Conservation (phyloP, 1,140 invertebrate genomes). For the Zaprionus vittiger region DNA sequence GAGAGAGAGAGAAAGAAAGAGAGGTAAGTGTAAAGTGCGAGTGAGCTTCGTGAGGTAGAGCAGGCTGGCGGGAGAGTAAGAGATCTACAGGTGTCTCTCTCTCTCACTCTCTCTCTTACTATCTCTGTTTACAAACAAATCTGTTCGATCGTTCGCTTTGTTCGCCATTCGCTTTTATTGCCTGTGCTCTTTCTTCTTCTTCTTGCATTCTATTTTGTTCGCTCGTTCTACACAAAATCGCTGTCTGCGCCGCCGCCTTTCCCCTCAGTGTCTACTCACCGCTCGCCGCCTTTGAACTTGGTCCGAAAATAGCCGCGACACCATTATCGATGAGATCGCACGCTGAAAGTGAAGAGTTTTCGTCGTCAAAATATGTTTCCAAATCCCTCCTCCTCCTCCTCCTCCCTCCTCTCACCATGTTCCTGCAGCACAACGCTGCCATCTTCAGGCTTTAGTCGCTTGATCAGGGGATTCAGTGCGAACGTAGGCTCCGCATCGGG, state of each 20-base stretch:
- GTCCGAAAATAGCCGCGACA: conserved; percentile 92
- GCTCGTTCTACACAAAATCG: conserved; percentile 57
- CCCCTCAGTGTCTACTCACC: conserved; percentile 62
- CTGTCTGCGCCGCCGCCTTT: background rate
- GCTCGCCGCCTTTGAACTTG: conserved; percentile 87
- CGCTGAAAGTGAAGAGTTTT: conserved; percentile 76
- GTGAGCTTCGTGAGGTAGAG: background rate
- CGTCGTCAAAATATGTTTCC: conserved; percentile 4
- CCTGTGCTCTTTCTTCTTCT: conserved; percentile 10
- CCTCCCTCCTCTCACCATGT: conserved; percentile 48
- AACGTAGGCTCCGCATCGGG: conserved; percentile 52
- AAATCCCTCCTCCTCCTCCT: background rate
- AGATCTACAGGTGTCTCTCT: no score
- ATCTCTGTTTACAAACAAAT: conserved; percentile 65
- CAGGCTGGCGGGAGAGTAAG: background rate
- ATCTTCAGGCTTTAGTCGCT: conserved; percentile 56
- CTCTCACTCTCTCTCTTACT: background rate
- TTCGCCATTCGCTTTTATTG: conserved; percentile 12
- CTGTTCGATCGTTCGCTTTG: background rate
- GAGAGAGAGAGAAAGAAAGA: background rate
- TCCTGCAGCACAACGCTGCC: conserved; percentile 66
- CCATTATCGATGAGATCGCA: conserved; percentile 87
- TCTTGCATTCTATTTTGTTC: conserved; percentile 53
- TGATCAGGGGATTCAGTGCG: conserved; percentile 52
- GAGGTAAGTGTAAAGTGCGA: background rate